Evolutionary conservation across 1,140 invertebrate genomes (phyloP), one percentile per base, ranked within the genome.

Genomic region (Lethrus apterus): DNA sequence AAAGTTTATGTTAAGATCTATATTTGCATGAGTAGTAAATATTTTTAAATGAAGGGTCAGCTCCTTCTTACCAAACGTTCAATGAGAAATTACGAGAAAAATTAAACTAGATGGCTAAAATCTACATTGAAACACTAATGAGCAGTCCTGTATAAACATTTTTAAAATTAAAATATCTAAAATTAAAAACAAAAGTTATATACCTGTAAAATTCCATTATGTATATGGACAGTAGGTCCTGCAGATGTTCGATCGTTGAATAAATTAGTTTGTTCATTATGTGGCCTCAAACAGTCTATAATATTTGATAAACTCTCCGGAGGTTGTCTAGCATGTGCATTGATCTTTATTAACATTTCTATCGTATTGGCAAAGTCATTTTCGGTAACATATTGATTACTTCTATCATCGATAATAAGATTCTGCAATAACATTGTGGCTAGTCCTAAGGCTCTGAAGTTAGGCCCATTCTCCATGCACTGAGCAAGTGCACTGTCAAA

Each of bases 401-500:
- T 30, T 46, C 87, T 74, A 57, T 95, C 90, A 54, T 95, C 91
- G 31, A 95, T 77, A 7, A 94, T 70, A 59, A 93, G 89, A 35
- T 88, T 69, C 65, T 94, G 88, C 0, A 96, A 78, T 9, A 98
- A 70, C 57, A 94, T 88, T 79, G 93, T 95, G 2, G 89, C 88
- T 63, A 96, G 94, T 0, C 77, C 76, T 1, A 93, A 82, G 2
- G 87, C 90, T 61, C 89, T 76, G 56, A 80, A 83, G 59, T 91
- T 90, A 48, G 80, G 79, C 2, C 89, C 90, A 62, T 83, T 84
- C 34, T 96, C 93, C 79, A 98, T 87, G 26, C 83, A 76, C 49
- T 85, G 81, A 2, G 90, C 85, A 2, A 99, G 66, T 45, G 86
- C 79, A 20, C 85, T 55, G 69, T 98, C 94, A 57, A 91, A 93